Percentiles rank a stretch among this genome's conserved stretches.
These are phyloP conservation scores for Camponotus fellah DNA, from an alignment of 2,888 invertebrate species.

Conservation along the genomic window DNA sequence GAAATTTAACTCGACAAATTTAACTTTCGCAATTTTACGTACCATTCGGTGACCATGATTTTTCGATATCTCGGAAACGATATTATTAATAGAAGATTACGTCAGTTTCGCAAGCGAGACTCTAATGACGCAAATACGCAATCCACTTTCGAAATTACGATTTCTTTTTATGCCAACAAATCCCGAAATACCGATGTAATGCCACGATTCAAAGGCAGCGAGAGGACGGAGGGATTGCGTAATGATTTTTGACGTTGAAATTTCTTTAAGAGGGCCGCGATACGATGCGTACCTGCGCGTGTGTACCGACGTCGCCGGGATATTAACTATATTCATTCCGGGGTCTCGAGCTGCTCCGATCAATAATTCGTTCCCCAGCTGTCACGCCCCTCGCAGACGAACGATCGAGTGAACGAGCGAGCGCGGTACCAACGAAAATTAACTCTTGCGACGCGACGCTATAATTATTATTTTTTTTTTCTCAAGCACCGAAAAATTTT, in stretches of 20 bases:
- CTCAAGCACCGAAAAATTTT: neutral
- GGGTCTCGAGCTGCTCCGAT: constrained; percentile 73
- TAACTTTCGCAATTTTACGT: neutral
- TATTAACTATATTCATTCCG: constrained; percentile 72
- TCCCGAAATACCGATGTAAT: neutral
- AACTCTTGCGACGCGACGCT: neutral
- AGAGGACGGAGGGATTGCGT: neutral
- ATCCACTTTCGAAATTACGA: neutral
- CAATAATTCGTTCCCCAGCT: constrained; percentile 81
- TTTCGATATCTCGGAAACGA: neutral
- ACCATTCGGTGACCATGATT: neutral
- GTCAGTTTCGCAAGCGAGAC: neutral
- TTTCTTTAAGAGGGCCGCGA: constrained; percentile 15
- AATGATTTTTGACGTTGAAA: neutral
- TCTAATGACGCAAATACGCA: neutral
- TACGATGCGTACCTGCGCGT: constrained; percentile 56
- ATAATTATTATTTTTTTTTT: neutral
- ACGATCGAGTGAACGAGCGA: constrained; percentile 4
- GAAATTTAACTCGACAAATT: neutral
- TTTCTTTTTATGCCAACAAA: neutral
- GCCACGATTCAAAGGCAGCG: neutral
- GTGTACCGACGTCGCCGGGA: constrained; percentile 54
- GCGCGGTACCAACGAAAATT: neutral
- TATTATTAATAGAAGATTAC: neutral
- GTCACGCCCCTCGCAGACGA: constrained; percentile 69